These are phyloP conservation scores for Danio tinwini DNA, from an alignment of 2,797 vertebrate species.

Conservation along the genomic window DNA sequence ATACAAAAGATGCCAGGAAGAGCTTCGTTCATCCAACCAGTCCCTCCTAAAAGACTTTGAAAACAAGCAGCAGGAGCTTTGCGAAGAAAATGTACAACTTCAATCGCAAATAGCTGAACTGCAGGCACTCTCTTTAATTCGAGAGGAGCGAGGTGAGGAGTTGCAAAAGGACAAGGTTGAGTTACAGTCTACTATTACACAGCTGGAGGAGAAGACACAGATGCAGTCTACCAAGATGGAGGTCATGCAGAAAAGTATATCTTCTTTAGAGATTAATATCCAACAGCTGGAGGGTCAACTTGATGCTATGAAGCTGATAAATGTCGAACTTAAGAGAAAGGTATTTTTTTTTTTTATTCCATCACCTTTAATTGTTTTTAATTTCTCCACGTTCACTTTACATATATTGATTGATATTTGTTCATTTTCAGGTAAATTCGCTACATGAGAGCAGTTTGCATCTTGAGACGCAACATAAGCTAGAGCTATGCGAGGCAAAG, in stretches of 20 bases:
- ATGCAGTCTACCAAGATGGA: slow-evolving; percentile 51
- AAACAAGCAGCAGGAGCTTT: slow-evolving; percentile 61
- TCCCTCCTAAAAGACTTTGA: slow-evolving; percentile 66
- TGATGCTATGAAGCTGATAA: slow-evolving; percentile 67
- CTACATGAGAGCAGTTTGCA: slow-evolving; percentile 58
- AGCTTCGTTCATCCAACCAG: slow-evolving; percentile 63
- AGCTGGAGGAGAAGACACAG: neutral
- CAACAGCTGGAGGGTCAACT: slow-evolving; percentile 73
- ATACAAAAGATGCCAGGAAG: slow-evolving; percentile 66
- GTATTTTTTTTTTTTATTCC: slow-evolving; percentile 72
- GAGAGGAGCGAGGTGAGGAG: slow-evolving; percentile 61
- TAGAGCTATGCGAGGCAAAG: slow-evolving; percentile 55
- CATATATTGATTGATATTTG: neutral
- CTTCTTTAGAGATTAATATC: slow-evolving; percentile 70
- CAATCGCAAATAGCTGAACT: slow-evolving; percentile 71
- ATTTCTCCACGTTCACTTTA: neutral
- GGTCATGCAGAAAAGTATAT: slow-evolving; percentile 58
- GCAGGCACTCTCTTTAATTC: slow-evolving; percentile 60
- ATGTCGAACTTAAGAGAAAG: slow-evolving; percentile 75
- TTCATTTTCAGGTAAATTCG: slow-evolving; percentile 69
- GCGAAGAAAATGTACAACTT: slow-evolving; percentile 72
- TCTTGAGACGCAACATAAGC: slow-evolving; percentile 66
- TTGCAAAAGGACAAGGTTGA: slow-evolving; percentile 73
- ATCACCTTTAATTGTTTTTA: neutral
- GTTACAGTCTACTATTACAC: slow-evolving; percentile 51